Conservation (phyloP, 2,888 invertebrate genomes). For the Aleiodes alternator region DNA sequence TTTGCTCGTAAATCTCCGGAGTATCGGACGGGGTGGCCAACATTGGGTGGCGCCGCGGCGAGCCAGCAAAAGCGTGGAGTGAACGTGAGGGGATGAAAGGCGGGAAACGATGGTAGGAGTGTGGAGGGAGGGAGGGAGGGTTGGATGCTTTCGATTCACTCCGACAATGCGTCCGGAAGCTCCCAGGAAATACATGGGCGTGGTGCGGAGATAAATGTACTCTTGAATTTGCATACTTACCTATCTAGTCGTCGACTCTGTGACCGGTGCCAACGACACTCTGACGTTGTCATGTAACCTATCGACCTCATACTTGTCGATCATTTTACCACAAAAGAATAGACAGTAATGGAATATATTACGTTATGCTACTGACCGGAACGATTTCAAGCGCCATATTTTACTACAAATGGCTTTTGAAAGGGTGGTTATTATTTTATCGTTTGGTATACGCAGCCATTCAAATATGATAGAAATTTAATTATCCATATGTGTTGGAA, state of each 20-base stretch:
- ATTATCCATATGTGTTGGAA: too few species aligned
- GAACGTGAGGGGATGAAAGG: slow-evolving; percentile 46
- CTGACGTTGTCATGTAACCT: slow-evolving; percentile 24
- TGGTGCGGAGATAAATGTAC: slow-evolving; percentile 73
- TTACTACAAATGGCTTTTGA: too few species aligned
- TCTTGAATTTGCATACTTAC: slow-evolving; percentile 72
- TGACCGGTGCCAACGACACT: slow-evolving; percentile 25
- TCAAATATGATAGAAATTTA: too few species aligned
- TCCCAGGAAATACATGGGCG: slow-evolving; percentile 73
- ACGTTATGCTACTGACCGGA: too few species aligned
- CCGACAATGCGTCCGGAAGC: slow-evolving; percentile 71
- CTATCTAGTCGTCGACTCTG: slow-evolving; percentile 52
- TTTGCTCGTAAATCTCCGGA: slow-evolving; percentile 73
- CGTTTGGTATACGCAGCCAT: too few species aligned
- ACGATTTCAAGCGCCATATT: too few species aligned
- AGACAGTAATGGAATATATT: slow-evolving; percentile 9
- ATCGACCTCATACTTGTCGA: slow-evolving; percentile 30
- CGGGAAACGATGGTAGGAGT: slow-evolving; percentile 47
- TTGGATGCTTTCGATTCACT: slow-evolving; percentile 67
- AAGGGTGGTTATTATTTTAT: too few species aligned
- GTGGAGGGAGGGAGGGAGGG: not conserved
- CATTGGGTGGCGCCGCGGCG: slow-evolving; percentile 54
- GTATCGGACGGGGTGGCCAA: slow-evolving; percentile 67
- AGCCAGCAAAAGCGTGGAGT: slow-evolving; percentile 37
- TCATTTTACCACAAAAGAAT: slow-evolving; percentile 23